Conservation (phyloP, 2,888 invertebrate species). For the Brachycybe producta region DNA sequence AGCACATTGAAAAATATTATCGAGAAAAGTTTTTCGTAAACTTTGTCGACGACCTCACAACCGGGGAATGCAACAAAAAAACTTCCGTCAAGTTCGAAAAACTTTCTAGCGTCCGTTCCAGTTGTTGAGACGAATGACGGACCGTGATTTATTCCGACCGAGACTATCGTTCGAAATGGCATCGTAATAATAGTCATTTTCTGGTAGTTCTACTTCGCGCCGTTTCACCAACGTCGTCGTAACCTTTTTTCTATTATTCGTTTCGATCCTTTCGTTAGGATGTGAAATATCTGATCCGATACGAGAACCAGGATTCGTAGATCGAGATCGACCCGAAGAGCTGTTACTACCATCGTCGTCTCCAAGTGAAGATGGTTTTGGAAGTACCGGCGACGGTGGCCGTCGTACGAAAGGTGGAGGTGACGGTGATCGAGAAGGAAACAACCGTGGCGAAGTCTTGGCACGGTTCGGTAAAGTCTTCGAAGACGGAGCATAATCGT, state of each 20-base stretch:
- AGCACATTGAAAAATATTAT: too few relatives aligned
- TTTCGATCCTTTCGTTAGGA: background rate
- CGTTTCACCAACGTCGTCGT: constrained; percentile 13
- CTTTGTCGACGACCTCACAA: too few relatives aligned
- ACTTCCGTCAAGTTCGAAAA: too few relatives aligned
- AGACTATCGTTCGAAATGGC: background rate
- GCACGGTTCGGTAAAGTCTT: background rate
- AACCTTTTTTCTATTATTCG: constrained; percentile 5
- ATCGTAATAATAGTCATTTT: constrained; percentile 14
- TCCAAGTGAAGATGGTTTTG: constrained; percentile 8
- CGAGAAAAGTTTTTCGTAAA: too few relatives aligned
- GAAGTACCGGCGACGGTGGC: constrained; percentile 8
- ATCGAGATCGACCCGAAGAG: constrained; percentile 12
- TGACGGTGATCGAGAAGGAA: constrained; percentile 6
- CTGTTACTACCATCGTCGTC: constrained; percentile 12
- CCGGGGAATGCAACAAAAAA: too few relatives aligned
- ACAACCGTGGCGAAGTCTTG: background rate
- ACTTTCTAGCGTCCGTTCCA: too few relatives aligned
- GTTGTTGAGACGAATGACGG: background rate
- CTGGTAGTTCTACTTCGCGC: constrained; percentile 13
- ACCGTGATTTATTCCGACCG: background rate
- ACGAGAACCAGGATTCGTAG: constrained; percentile 1
- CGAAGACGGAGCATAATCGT: background rate
- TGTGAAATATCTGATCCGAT: constrained; percentile 8
- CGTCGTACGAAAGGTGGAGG: background rate